Evolutionary conservation across 2,888 invertebrate species (phyloP), one percentile per base, ranked within the genome.

Genomic region (Plemyria rubiginata): DNA sequence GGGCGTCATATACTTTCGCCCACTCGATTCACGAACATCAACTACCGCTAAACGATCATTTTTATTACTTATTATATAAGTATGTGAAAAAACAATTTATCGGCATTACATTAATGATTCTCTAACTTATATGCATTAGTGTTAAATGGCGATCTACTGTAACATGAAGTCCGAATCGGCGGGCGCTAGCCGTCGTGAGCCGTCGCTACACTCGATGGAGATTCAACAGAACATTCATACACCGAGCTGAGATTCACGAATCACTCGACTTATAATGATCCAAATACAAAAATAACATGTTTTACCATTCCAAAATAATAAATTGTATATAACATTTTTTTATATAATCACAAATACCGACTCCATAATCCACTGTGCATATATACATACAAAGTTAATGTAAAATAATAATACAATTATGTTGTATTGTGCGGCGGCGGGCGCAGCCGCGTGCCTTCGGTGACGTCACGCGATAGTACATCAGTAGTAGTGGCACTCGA

Each of bases 21-120:
- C 81, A 73, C 82, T 80, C 81, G 79, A 79, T 73, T 75, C 83
- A 77, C 85, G 82, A 84, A 82, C 87, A 82, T 81, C 74, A 77
- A 83, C 87, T 87, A 88, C 87, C 83, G 84, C 88, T 88, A 88
- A 76, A 86, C 88, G 87, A 87, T 86, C 73, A 82, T 84, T 79
- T 80, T 84, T 84, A 85, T 85, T 87, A 89, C 89, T 90, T 89
- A 90, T 87, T 84, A 86, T 83, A 85, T 88, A 88, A 87, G 88
- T 89, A 88, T 89, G 88, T 88, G 88, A 86, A 87, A n/a, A 90
- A 89, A 89, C 85, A 85, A 88, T 82, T 79, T 78, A 85, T 87
- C 81, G 84, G 81, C 85, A 86, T 83, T 79, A 82, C 76, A 77
- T 81, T 82, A 78, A 85, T 65, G 60, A 65, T 51, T 65, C 74